Evolutionary conservation across 2,113 vertebrate genomes (phyloP).

Genomic region (Xenus cinereus): DNA sequence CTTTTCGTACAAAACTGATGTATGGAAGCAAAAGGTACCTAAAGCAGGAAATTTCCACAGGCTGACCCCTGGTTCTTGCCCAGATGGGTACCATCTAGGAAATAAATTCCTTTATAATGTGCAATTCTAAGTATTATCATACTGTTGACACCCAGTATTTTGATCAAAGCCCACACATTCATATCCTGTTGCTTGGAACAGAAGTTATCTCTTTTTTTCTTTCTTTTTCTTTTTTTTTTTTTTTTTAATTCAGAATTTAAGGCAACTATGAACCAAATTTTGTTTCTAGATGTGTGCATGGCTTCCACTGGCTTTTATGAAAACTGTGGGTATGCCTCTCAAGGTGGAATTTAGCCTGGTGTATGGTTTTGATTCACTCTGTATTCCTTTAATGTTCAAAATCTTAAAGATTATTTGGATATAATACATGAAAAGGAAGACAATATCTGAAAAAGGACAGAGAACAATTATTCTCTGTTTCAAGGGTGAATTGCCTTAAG

Average conservation of each 20-base stretch:
- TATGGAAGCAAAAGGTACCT: background rate
- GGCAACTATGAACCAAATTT: background rate
- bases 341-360: background rate
- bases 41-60: background rate
- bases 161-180: background rate
- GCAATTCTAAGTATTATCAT: background rate
- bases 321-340: background rate
- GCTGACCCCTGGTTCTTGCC: background rate
- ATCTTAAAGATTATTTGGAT: slow-evolving; percentile 40
- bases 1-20: background rate
- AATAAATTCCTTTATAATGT: background rate
- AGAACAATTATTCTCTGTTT: slow-evolving; percentile 69
- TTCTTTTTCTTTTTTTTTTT: background rate
- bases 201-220: background rate
- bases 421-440: slow-evolving; percentile 43
- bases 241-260: background rate
- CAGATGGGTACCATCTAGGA: background rate
- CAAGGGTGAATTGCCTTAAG: slow-evolving; percentile 64
- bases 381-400: slow-evolving; percentile 12
- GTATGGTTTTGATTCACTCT: background rate
- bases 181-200: background rate
- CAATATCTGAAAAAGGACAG: slow-evolving; percentile 34
- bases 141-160: background rate
- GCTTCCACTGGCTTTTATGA: background rate
- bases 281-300: background rate